A percentile compares a stretch with the other conserved stretches of the same genome.
Evolutionary conservation across 2,888 invertebrate species (phyloP).

Genomic region (Pterostichus niger): DNA sequence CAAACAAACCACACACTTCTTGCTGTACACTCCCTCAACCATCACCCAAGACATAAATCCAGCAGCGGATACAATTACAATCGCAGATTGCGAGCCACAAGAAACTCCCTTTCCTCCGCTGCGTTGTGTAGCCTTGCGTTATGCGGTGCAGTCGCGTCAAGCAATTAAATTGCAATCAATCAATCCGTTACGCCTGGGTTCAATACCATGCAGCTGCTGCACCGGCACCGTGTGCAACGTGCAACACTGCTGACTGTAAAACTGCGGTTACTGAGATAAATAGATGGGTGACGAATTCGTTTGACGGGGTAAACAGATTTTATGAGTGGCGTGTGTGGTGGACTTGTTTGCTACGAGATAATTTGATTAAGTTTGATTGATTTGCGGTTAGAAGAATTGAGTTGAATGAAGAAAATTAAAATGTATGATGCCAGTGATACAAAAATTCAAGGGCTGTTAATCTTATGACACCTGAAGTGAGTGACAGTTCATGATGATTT

Average conservation of each 20-base stretch:
- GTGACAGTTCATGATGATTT: too few relatives aligned
- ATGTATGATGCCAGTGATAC: too few relatives aligned
- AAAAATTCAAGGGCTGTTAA: too few relatives aligned
- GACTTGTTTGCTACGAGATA: too few relatives aligned
- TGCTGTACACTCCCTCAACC: slow-evolving; percentile 16
- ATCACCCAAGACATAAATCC: slow-evolving; percentile 24
- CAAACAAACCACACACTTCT: slow-evolving; percentile 5
- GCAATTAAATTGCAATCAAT: slow-evolving; percentile 51
- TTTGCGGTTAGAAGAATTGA: too few relatives aligned
- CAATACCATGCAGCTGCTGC: slow-evolving; percentile 28
- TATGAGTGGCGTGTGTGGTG: too few relatives aligned
- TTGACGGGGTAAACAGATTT: too few relatives aligned
- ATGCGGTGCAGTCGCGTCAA: slow-evolving; percentile 23
- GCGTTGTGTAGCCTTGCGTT: slow-evolving; percentile 4
- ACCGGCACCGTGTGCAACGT: not conserved
- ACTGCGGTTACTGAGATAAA: not conserved
- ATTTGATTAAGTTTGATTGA: too few relatives aligned
- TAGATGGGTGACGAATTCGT: too few relatives aligned
- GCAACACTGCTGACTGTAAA: not conserved
- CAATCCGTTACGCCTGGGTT: slow-evolving; percentile 25
- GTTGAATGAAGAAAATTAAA: too few relatives aligned
- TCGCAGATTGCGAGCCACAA: slow-evolving; percentile 27
- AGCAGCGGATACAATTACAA: slow-evolving; percentile 33
- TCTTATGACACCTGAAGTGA: too few relatives aligned
- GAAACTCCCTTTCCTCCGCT: not conserved